These are phyloP conservation scores for Planococcus citri DNA, from an alignment of 1,140 invertebrate genomes.

Conservation along the genomic window DNA sequence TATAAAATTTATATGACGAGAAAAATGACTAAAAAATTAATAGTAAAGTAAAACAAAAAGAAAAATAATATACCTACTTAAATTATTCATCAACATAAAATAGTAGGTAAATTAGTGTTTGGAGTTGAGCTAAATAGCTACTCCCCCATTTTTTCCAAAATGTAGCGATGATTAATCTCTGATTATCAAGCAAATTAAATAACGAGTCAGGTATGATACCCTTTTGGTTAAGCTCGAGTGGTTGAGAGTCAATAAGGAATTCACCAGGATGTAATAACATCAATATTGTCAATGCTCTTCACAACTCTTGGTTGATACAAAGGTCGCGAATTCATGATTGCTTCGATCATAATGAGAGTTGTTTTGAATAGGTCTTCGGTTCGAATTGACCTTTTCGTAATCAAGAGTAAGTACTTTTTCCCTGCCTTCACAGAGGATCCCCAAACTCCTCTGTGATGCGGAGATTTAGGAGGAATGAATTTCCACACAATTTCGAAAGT, in stretches of 20 bases:
- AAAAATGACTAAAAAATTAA: too few species aligned
- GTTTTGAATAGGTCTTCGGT: neutral
- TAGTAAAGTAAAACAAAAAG: too few species aligned
- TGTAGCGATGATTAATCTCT: too few species aligned
- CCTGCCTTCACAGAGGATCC: constrained; percentile 31
- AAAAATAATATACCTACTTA: too few species aligned
- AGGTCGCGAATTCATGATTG: constrained; percentile 34
- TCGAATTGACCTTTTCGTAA: neutral
- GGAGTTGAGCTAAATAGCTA: too few species aligned
- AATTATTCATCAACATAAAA: too few species aligned
- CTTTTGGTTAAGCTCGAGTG: neutral
- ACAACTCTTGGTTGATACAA: constrained; percentile 28
- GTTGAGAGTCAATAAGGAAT: constrained; percentile 28
- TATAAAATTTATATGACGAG: too few species aligned
- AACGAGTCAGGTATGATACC: too few species aligned
- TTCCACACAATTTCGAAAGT: constrained; percentile 27
- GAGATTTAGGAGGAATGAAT: constrained; percentile 31
- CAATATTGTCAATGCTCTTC: neutral
- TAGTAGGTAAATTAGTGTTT: too few species aligned
- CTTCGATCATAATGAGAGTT: constrained; percentile 27
- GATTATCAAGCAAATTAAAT: too few species aligned
- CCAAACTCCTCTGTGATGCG: constrained; percentile 34
- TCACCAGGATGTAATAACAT: constrained; percentile 30
- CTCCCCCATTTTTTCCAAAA: too few species aligned
- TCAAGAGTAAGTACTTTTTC: constrained; percentile 24